Conservation (phyloP, 2,113 vertebrate species). For the Isurus oxyrinchus region DNA sequence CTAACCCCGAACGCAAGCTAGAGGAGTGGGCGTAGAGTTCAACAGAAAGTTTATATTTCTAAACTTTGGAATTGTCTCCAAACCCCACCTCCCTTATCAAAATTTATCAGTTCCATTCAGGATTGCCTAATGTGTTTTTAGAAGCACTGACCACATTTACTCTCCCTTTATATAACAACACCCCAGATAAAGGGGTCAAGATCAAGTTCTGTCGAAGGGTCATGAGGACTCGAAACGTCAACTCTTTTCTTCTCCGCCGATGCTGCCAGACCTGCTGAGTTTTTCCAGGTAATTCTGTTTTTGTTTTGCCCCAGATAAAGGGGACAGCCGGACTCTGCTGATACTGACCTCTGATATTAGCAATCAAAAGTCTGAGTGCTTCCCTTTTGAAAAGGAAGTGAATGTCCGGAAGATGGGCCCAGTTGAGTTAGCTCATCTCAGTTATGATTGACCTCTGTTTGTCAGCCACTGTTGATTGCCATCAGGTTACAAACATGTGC, state of each 20-base stretch:
- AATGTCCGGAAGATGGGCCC: too few relatives aligned
- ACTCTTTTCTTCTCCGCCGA: too few relatives aligned
- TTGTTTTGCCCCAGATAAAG: background rate
- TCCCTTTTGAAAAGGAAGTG: background rate
- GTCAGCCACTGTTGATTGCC: too few relatives aligned
- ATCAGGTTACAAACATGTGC: too few relatives aligned
- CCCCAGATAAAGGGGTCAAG: background rate
- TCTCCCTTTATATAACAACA: background rate
- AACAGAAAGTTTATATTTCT: background rate
- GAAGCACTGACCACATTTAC: background rate
- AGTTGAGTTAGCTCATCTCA: too few relatives aligned
- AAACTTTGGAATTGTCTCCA: background rate
- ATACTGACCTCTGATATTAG: background rate
- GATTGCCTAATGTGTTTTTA: background rate
- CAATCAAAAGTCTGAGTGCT: background rate
- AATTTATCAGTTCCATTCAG: background rate
- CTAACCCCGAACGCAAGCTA: background rate
- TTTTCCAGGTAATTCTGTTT: too few relatives aligned
- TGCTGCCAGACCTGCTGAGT: too few relatives aligned
- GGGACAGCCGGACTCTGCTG: background rate
- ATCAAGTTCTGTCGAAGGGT: too few relatives aligned
- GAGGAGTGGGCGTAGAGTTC: background rate
- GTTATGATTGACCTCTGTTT: too few relatives aligned
- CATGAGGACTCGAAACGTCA: too few relatives aligned
- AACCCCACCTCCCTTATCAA: background rate